These are phyloP conservation scores for Pollenia griseotomentosa DNA, from an alignment of 2,888 invertebrate genomes.

Conservation along the genomic window DNA sequence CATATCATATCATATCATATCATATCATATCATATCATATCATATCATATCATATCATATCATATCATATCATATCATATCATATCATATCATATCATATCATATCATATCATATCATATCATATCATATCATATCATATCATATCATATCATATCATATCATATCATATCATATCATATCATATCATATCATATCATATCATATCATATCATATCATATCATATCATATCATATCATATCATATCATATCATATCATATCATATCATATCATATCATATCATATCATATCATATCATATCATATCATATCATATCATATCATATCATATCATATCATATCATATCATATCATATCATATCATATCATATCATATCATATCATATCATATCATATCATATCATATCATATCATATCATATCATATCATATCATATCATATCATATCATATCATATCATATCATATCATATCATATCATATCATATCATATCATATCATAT, in stretches of 20 bases:
- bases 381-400: constrained; percentile 30
- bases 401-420: constrained; percentile 12
- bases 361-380: constrained; percentile 21
- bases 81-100: constrained; percentile 45
- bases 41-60: constrained; percentile 41
- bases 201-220: constrained; percentile 34
- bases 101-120: constrained; percentile 42
- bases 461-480: too few relatives aligned
- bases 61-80: constrained; percentile 37
- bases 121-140: constrained; percentile 36
- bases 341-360: constrained; percentile 17
- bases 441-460: too few relatives aligned
- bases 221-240: constrained; percentile 6
- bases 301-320: constrained; percentile 28
- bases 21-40: constrained; percentile 35
- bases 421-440: constrained; percentile 23
- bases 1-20: constrained; percentile 35
- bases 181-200: constrained; percentile 47
- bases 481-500: too few relatives aligned
- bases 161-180: constrained; percentile 44
- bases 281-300: constrained; percentile 25
- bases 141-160: constrained; percentile 40
- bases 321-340: constrained; percentile 30
- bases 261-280: constrained; percentile 41
- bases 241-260: constrained; percentile 33